Base-by-base conservation (phyloP, 2,888 invertebrate genomes). In the Noctua janthe region DNA sequence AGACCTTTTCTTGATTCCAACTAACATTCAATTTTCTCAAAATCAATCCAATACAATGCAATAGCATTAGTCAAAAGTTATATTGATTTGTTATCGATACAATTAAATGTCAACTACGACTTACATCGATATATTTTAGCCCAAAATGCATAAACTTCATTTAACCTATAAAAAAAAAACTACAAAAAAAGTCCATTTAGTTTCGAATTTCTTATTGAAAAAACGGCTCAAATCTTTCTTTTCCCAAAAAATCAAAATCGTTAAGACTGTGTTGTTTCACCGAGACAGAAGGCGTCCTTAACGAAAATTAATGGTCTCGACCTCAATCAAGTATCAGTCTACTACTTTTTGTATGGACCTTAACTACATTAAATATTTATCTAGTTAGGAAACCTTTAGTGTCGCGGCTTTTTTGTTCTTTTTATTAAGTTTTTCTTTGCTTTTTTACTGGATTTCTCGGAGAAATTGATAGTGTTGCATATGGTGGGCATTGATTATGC, bases 251-350 rank as follows among this genome's bases (percentile, higher is more conserved):
- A 73, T 59, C 75, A 64, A 75, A 75, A 62, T 74, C 66, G 35
- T 51, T 70, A 73, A 80, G 84, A 71, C 74, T 72, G 71, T 74
- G 64, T 87, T 76, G 80, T 80, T 83, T 76, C 66, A 62, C 83
- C 23, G 62, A 85, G 85, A 87, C 82, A 80, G 82, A 80, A 73
- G 75, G 71, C 82, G 64, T 71, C 73, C 56, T 77, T 88, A 87
- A 88, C 81, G 81, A 87, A 88, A 85, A 88, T 88, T 77, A 89
- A 88, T 88, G 83, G 78, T 76, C 71, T 62, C 39, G 81, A 83
- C 88, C 88, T 80, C 74, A 74, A 88, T 83, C 83, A 77, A 83
- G 76, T 71, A 85, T 70, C 77, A 69, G 76, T 74, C 79, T 56
- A 74, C 67, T 64, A 75, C 56, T 88, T 88, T 88, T 88, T 85